These are phyloP conservation scores for Amblyteles armatorius DNA, from an alignment of 2,888 invertebrate genomes.

Conservation along the genomic window DNA sequence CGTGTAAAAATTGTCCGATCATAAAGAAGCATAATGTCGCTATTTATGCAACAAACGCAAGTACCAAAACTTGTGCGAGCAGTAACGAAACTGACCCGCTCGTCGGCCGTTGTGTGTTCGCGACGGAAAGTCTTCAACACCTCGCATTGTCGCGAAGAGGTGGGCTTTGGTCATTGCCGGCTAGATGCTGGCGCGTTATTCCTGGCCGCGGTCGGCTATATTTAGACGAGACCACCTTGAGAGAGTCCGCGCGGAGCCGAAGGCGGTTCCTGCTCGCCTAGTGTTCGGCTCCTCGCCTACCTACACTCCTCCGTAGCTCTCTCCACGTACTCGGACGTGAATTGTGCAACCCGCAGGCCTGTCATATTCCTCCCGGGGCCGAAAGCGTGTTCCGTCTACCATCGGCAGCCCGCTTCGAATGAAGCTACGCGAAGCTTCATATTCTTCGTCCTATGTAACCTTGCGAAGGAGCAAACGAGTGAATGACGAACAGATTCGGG, in stretches of 20 bases:
- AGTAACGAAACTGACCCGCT: slow-evolving; percentile 71
- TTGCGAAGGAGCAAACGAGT: neutral
- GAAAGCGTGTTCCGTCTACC: neutral
- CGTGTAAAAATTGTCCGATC: neutral
- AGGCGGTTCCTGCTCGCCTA: slow-evolving; percentile 64
- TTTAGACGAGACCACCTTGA: slow-evolving; percentile 84
- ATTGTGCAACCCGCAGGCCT: slow-evolving; percentile 18
- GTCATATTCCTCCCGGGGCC: slow-evolving; percentile 1
- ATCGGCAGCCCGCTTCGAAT: neutral
- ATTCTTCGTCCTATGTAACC: neutral
- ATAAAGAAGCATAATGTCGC: neutral
- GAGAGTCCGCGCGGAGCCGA: slow-evolving; percentile 73
- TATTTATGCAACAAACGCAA: neutral
- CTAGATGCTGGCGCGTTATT: slow-evolving; percentile 80
- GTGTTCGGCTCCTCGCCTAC: slow-evolving; percentile 31
- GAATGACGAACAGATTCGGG: neutral
- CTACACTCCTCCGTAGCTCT: slow-evolving; percentile 10
- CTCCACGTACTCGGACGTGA: slow-evolving; percentile 1
- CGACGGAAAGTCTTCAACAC: slow-evolving; percentile 31
- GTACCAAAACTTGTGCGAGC: neutral
- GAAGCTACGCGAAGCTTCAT: neutral
- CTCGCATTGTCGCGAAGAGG: slow-evolving; percentile 64
- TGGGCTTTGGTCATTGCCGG: slow-evolving; percentile 81
- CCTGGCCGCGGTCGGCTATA: slow-evolving; percentile 82
- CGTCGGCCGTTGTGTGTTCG: slow-evolving; percentile 57